A percentile compares a stretch with the other conserved stretches of the same genome.
phyloP scores from a whole-genome alignment of 2,113 vertebrate genomes.

The Merops nubicus region DNA sequence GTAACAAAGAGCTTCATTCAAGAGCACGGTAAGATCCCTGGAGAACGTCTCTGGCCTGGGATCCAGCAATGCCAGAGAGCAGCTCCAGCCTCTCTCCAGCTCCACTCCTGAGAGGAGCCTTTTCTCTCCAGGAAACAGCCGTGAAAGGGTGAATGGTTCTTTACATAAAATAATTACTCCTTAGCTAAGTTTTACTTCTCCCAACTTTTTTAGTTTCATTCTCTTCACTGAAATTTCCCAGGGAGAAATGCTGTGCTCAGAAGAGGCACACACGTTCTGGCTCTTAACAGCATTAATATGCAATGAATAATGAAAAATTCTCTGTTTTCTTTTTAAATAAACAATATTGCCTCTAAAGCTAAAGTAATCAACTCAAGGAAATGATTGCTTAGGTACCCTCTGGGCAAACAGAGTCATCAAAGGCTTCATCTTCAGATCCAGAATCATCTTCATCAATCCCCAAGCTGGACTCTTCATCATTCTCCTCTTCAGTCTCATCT shows the following conservation, averaged over 20 bases:
- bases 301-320: not conserved
- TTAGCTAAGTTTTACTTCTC: not conserved
- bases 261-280: not conserved
- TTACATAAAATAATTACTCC: not conserved
- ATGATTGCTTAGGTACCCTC: constrained; percentile 69
- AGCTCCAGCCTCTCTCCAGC: not conserved
- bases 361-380: not conserved
- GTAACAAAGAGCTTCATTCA: constrained; percentile 41
- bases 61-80: not conserved
- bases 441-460: constrained; percentile 77
- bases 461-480: constrained; percentile 77
- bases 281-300: not conserved
- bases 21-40: not conserved
- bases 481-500: constrained; percentile 79
- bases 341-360: not conserved
- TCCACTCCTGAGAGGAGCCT: not conserved
- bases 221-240: not conserved
- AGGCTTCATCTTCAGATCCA: constrained; percentile 69
- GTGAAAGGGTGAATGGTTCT: not conserved
- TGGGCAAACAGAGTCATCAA: constrained; percentile 84
- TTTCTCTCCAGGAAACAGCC: not conserved
- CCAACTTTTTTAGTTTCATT: not conserved
- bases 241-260: not conserved
- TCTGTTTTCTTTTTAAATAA: not conserved
- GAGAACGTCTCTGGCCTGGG: not conserved